Evolutionary conservation across 2,888 invertebrate genomes (phyloP).

Genomic region (Synergus gifuensis): DNA sequence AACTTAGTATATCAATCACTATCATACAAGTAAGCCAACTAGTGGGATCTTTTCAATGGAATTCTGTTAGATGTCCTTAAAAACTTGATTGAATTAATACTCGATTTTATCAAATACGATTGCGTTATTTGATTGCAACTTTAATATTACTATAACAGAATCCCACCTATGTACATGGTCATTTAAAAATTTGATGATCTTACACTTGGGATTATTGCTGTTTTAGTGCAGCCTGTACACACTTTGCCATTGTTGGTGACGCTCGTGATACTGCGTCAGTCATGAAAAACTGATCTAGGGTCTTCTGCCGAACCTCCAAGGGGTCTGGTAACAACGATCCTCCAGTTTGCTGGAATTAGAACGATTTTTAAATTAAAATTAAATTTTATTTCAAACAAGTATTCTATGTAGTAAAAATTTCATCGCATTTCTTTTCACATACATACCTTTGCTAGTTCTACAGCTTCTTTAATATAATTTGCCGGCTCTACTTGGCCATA

Average conservation of each 20-base stretch:
- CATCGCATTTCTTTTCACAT: constrained; percentile 48
- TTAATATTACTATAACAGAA: constrained; percentile 11
- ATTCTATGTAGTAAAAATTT: background rate
- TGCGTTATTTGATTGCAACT: background rate
- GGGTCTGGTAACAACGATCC: constrained; percentile 65
- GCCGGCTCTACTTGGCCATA: constrained; percentile 92
- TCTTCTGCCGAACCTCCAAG: constrained; percentile 86
- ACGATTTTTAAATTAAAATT: constrained; percentile 33
- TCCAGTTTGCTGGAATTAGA: constrained; percentile 61
- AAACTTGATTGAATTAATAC: constrained; percentile 3
- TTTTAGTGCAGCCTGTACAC: constrained; percentile 93
- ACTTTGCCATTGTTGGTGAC: constrained; percentile 99
- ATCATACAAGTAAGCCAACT: constrained; percentile 13
- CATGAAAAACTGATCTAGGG: constrained; percentile 94
- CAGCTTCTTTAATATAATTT: constrained; percentile 89
- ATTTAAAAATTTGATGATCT: constrained; percentile 20
- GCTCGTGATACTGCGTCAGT: constrained; percentile 97
- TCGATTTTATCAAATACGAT: background rate
- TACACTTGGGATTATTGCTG: constrained; percentile 76
- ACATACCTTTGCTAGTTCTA: constrained; percentile 84
- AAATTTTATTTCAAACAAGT: background rate
- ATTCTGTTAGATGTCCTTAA: background rate
- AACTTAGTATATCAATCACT: constrained; percentile 13
- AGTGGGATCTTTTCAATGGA: constrained; percentile 1
- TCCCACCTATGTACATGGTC: constrained; percentile 28